Percentiles rank a stretch among this genome's conserved stretches.
Evolutionary conservation across 2,797 vertebrate species (phyloP).

Genomic region (Pogoniulus pusillus): DNA sequence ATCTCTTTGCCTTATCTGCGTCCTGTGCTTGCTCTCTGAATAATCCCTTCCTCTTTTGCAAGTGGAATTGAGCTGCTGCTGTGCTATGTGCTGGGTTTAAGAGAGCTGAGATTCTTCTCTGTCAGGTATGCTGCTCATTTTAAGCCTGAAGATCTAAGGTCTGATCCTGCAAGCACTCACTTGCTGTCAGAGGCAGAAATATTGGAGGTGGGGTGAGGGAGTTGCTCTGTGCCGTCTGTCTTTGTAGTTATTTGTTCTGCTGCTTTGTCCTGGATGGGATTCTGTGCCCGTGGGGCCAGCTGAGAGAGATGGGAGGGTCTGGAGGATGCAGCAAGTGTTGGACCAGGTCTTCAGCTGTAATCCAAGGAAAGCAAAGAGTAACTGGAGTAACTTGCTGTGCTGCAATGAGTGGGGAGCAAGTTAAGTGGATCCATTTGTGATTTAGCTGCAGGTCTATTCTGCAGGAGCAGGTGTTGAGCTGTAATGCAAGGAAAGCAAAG

Average conservation of each 20-base stretch:
- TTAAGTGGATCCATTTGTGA: not conserved
- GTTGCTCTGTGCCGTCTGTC: not conserved
- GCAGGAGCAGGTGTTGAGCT: no score
- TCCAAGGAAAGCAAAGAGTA: no score
- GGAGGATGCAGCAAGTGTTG: not conserved
- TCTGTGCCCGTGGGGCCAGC: fast-evolving
- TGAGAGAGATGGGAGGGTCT: not conserved
- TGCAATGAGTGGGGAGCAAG: fast-evolving
- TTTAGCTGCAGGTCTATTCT: no score
- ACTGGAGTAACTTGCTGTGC: not conserved
- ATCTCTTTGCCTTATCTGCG: not conserved
- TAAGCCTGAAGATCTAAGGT: not conserved
- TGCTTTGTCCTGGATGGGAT: not conserved
- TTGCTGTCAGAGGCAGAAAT: not conserved
- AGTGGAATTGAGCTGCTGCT: not conserved
- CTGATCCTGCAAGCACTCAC: not conserved
- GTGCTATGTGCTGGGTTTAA: not conserved
- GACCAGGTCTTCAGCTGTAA: not conserved
- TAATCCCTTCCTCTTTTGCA: not conserved
- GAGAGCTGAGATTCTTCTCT: not conserved
- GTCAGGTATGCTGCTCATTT: not conserved
- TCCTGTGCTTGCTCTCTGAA: not conserved
- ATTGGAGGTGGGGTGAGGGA: not conserved
- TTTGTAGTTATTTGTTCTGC: not conserved
- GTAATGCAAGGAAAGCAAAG: no score